Conservation (phyloP, 2,888 invertebrate species). For the Leucophenga maculata region DNA sequence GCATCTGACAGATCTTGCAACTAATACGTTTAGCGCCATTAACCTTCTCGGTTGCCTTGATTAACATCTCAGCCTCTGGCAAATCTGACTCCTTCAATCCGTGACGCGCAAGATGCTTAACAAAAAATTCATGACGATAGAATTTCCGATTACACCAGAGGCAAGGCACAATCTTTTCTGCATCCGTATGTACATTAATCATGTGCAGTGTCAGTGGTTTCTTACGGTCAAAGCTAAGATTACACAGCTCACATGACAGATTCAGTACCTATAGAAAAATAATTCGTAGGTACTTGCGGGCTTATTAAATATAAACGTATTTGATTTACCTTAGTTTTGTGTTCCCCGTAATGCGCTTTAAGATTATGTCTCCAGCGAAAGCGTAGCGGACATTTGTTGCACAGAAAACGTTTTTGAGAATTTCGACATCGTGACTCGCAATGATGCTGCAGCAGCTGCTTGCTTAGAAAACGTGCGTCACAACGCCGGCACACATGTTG, state of each 20-base stretch:
- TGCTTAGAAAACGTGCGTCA: background rate
- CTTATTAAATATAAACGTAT: background rate
- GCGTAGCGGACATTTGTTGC: constrained; percentile 38
- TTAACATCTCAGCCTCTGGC: constrained; percentile 13
- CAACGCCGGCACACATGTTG: background rate
- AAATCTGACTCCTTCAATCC: constrained; percentile 6
- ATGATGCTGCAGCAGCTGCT: constrained; percentile 61
- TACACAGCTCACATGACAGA: background rate
- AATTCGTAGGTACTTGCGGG: too few species aligned
- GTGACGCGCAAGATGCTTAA: constrained; percentile 28
- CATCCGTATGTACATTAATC: constrained; percentile 7
- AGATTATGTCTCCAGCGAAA: constrained; percentile 40
- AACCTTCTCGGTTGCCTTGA: constrained; percentile 1
- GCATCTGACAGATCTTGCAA: constrained; percentile 39
- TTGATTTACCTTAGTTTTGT: constrained; percentile 15
- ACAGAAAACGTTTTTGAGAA: constrained; percentile 33
- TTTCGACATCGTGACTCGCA: constrained; percentile 63
- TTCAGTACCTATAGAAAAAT: background rate
- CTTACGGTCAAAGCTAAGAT: background rate
- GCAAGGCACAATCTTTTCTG: constrained; percentile 33
- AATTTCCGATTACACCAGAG: constrained; percentile 42
- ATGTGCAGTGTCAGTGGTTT: background rate
- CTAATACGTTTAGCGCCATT: constrained; percentile 34
- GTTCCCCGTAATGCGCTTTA: background rate
- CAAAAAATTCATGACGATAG: constrained; percentile 39